phyloP scores from a whole-genome alignment of 1,140 invertebrate species.

The Diorhabda sublineata region DNA sequence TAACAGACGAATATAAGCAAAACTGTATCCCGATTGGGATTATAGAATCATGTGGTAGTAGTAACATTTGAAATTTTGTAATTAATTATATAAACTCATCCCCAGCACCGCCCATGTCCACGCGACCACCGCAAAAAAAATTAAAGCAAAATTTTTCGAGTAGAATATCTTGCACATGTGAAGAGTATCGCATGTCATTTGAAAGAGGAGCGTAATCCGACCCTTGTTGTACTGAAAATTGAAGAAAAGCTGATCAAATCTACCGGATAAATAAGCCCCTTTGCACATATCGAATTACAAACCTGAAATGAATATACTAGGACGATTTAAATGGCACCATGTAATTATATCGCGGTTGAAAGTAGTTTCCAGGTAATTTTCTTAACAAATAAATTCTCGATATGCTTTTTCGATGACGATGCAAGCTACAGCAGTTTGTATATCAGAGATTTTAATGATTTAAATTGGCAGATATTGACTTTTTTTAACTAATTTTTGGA shows the following conservation, averaged over 20 bases:
- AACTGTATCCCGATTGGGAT: too few relatives aligned
- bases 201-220: constrained; percentile 29
- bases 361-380: constrained; percentile 33
- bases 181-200: constrained; percentile 29
- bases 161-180: constrained; percentile 7
- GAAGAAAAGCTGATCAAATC: constrained; percentile 45
- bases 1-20: too few relatives aligned
- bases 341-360: constrained; percentile 36
- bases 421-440: too few relatives aligned
- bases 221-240: constrained; percentile 34
- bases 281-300: constrained; percentile 37
- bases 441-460: too few relatives aligned
- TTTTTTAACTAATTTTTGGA: too few relatives aligned
- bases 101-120: neutral
- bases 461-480: too few relatives aligned
- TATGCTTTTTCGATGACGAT: neutral
- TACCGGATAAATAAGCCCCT: constrained; percentile 42
- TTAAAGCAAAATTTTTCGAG: constrained; percentile 4
- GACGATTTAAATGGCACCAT: constrained; percentile 35
- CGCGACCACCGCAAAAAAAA: constrained; percentile 6
- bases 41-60: too few relatives aligned
- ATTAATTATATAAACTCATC: too few relatives aligned
- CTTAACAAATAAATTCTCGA: constrained; percentile 23
- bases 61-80: too few relatives aligned
- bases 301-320: constrained; percentile 37